Conservation (phyloP, 1,140 invertebrate species). For the Psix sp. region DNA sequence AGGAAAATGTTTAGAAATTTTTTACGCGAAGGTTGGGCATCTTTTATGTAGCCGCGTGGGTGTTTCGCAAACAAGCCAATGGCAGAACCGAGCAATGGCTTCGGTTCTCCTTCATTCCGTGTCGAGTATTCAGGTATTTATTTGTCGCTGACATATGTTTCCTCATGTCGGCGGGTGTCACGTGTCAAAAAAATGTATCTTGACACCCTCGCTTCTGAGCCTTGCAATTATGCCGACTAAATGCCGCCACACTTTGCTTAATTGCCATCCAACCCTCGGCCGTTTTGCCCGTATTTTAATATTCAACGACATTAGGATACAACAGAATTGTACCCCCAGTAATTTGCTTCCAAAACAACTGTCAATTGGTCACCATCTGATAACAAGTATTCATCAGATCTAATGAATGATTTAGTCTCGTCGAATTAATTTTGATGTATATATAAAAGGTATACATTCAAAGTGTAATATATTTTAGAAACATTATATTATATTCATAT, state of each 20-base stretch:
- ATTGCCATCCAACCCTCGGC: constrained; percentile 62
- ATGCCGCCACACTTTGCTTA: constrained; percentile 69
- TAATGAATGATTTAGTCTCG: too few relatives aligned
- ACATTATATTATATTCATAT: too few relatives aligned
- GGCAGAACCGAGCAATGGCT: constrained; percentile 4
- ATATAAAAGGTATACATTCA: too few relatives aligned
- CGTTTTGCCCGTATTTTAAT: constrained; percentile 26
- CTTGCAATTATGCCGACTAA: constrained; percentile 69
- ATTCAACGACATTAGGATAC: constrained; percentile 40
- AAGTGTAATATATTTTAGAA: too few relatives aligned
- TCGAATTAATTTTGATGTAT: too few relatives aligned
- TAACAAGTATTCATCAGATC: too few relatives aligned
- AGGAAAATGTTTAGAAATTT: too few relatives aligned
- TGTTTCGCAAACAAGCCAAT: too few relatives aligned
- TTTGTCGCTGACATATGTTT: constrained; percentile 56
- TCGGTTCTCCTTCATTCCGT: neutral
- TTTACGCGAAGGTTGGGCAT: too few relatives aligned
- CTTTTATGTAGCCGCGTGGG: too few relatives aligned
- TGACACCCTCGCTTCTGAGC: constrained; percentile 53
- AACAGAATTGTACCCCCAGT: constrained; percentile 32
- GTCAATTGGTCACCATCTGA: too few relatives aligned
- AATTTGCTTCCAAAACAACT: constrained; percentile 31
- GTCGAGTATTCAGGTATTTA: constrained; percentile 21
- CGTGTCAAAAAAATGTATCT: constrained; percentile 64
- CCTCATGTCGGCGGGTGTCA: constrained; percentile 61